phyloP scores from a whole-genome alignment of 2,113 vertebrate species.

The Anoplopoma fimbria region DNA sequence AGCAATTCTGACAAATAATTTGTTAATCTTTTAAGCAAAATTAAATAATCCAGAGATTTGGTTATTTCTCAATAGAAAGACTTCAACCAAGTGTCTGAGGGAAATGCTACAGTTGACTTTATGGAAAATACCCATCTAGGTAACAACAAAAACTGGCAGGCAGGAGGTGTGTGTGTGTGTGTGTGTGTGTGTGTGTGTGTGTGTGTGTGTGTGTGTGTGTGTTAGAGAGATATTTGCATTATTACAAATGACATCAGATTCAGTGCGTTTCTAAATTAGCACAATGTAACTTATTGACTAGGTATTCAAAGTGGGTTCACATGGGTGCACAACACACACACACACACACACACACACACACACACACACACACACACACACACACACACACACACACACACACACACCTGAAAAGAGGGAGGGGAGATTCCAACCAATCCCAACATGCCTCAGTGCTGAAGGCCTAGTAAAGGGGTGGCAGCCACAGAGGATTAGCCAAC shows the following conservation, averaged over 20 bases:
- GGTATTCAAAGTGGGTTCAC: neutral
- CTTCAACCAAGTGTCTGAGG: conserved; percentile 32
- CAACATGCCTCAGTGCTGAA: conserved; percentile 32
- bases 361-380: conserved; percentile 11
- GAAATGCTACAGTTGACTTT: conserved; percentile 52
- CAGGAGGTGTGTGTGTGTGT: neutral
- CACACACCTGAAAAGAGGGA: conserved; percentile 44
- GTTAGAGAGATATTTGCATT: conserved; percentile 23
- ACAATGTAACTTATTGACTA: conserved; percentile 12
- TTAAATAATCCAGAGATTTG: neutral
- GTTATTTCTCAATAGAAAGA: neutral
- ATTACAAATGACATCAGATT: conserved; percentile 19
- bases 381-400: conserved; percentile 16
- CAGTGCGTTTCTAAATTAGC: conserved; percentile 5
- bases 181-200: conserved; percentile 28
- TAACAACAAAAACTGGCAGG: conserved; percentile 9
- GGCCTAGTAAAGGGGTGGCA: conserved; percentile 33
- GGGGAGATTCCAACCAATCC: conserved; percentile 49
- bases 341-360: conserved; percentile 16
- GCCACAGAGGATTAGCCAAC: conserved; percentile 54
- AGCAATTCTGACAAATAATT: neutral
- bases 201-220: conserved; percentile 25
- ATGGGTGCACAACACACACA: neutral
- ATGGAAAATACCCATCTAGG: conserved; percentile 50
- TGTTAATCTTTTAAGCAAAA: neutral